Conservation (phyloP, 2,888 invertebrate species). For the Nezara viridula region DNA sequence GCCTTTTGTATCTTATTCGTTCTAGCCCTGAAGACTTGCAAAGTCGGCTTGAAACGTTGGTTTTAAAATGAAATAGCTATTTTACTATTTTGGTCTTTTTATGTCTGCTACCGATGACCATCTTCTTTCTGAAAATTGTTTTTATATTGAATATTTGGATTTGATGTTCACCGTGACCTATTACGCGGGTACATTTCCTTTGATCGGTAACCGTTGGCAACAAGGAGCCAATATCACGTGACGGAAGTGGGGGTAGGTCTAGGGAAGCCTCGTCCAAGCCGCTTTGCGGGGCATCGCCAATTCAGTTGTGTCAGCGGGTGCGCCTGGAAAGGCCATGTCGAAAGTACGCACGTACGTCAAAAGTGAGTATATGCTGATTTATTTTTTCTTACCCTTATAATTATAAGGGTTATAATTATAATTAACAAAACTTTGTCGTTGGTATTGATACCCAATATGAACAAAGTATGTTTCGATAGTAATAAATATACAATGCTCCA, state of each 20-base stretch:
- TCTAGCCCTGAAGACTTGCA: too few relatives aligned
- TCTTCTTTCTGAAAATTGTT: too few relatives aligned
- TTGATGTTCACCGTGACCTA: neutral
- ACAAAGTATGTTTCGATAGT: too few relatives aligned
- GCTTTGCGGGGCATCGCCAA: neutral
- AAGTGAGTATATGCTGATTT: neutral
- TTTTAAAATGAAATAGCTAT: too few relatives aligned
- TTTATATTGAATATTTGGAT: neutral
- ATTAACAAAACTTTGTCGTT: neutral
- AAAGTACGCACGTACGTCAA: conserved; percentile 21
- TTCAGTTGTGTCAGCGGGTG: neutral
- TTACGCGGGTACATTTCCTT: neutral
- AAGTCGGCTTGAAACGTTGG: too few relatives aligned
- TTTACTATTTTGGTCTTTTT: too few relatives aligned
- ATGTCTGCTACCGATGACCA: too few relatives aligned
- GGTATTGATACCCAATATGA: too few relatives aligned
- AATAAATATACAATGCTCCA: too few relatives aligned
- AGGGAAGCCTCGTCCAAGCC: neutral
- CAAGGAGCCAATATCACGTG: neutral
- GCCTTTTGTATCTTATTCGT: too few relatives aligned
- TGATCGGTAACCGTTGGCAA: neutral
- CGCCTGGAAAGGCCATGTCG: neutral
- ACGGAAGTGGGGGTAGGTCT: neutral
- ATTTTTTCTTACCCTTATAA: too few relatives aligned
- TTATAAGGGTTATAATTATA: too few relatives aligned